phyloP scores from a whole-genome alignment of 2,888 invertebrate species.

The Amitus sp. region DNA sequence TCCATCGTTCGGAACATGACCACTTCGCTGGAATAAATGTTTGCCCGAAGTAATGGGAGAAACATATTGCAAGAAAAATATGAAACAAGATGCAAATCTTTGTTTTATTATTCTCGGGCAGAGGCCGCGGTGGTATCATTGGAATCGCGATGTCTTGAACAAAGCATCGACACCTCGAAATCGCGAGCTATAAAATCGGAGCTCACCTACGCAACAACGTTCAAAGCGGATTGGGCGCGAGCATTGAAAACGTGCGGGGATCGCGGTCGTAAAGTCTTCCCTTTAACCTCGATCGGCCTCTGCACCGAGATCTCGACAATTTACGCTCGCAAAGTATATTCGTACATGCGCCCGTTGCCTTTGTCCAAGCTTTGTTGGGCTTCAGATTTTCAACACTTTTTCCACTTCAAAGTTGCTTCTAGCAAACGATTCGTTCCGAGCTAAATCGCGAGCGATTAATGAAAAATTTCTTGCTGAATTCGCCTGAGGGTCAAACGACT shows the following conservation, averaged over 20 bases:
- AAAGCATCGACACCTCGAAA: slow-evolving; percentile 4
- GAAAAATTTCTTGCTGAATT: not conserved
- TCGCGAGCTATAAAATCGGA: slow-evolving; percentile 3
- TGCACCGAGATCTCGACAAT: slow-evolving; percentile 1
- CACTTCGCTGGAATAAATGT: too few relatives aligned
- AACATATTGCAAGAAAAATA: not conserved
- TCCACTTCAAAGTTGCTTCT: too few relatives aligned
- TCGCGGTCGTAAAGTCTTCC: slow-evolving; percentile 6
- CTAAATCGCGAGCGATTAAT: not conserved
- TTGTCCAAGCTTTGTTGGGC: too few relatives aligned
- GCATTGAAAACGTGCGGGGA: not conserved
- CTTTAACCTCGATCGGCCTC: not conserved
- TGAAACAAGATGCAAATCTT: slow-evolving; percentile 1
- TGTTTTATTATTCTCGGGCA: not conserved
- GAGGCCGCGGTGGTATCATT: not conserved
- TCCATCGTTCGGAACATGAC: too few relatives aligned
- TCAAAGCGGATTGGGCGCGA: slow-evolving; percentile 1
- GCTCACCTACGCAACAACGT: slow-evolving; percentile 3
- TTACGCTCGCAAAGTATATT: not conserved
- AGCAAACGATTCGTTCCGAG: too few relatives aligned
- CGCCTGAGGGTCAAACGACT: too few relatives aligned
- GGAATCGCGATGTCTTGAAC: slow-evolving; percentile 3
- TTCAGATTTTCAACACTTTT: too few relatives aligned
- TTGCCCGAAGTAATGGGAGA: not conserved
- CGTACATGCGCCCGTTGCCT: not conserved